These are phyloP conservation scores for Dreissena rostriformis DNA, from an alignment of 1,140 invertebrate species.

Conservation along the genomic window DNA sequence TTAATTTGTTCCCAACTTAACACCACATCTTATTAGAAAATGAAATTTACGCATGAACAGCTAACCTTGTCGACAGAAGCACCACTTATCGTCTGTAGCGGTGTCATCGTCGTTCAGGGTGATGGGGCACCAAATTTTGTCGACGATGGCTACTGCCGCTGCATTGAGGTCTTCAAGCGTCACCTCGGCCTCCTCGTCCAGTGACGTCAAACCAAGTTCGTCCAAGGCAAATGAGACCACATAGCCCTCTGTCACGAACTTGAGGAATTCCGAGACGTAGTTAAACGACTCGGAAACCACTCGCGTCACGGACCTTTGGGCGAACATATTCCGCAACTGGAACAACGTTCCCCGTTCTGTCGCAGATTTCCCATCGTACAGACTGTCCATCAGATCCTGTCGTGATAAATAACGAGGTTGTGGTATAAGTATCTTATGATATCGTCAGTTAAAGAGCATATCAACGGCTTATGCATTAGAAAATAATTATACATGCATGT, in stretches of 20 bases:
- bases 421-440: background rate
- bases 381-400: constrained; percentile 25
- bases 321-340: constrained; percentile 28
- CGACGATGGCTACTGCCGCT: background rate
- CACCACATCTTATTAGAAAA: background rate
- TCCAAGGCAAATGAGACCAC: constrained; percentile 17
- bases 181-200: background rate
- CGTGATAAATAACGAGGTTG: background rate
- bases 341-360: constrained; percentile 33
- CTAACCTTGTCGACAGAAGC: background rate
- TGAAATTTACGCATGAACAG: background rate
- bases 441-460: background rate
- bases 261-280: constrained; percentile 26
- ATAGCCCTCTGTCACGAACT: constrained; percentile 36
- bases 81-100: background rate
- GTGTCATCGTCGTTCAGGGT: background rate
- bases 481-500: background rate
- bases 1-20: background rate
- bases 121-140: constrained; percentile 5
- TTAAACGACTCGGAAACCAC: constrained; percentile 16
- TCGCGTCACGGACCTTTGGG: constrained; percentile 4
- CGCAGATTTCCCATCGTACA: constrained; percentile 20
- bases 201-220: background rate
- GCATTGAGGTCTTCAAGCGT: background rate
- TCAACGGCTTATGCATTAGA: background rate